Evolutionary conservation across 2,113 vertebrate species (phyloP), one percentile per base, ranked within the genome.

Genomic region (Sterna hirundo): DNA sequence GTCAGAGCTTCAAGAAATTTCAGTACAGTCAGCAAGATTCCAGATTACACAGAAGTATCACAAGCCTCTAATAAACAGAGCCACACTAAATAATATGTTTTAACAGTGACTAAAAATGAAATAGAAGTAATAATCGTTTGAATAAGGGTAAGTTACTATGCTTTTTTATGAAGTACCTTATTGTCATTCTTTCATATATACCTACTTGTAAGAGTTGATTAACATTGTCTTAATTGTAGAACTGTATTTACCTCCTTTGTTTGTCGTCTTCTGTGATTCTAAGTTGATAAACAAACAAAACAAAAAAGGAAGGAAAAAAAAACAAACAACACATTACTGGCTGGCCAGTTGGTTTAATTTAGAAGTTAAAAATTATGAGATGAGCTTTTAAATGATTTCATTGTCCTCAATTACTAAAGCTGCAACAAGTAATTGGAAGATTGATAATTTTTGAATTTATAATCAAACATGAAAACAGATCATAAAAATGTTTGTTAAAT

Each of bases 201-300:
- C 34, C 30, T 65, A 29, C 10, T n/a, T 74, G 13, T 18, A 57
- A 42, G 14, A 49, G 22, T 14, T 51, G 38, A 57, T 51, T 38
- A 47, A 57, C 19, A 22, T 23, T 47, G 11, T 49, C 25, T 65
- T 38, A 49, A 47, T 11, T 57, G 40, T 26, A 38, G 22, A 49
- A 52, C 3, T 44, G 13, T 44, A 78, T 36, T 78, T 87, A 78
- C 54, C 44, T 36, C 8, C 46, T 54, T 1, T 0, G 2, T 11
- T 9, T 34, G 44, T 61, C 1, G 2, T 19, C n/a, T 61, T 62
- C 47, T 6, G 2, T 3, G 0, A 0, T 26, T 23, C 54, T 83
- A 69, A 61, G 47, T 38, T 23, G 55, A 83, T 40, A 12, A 65
- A 54, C 27, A 76, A 46, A 34, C 7, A 68, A 52, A 49, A 68